Conservation (phyloP, 2,113 vertebrate genomes). For the Coryphaenoides rupestris region DNA sequence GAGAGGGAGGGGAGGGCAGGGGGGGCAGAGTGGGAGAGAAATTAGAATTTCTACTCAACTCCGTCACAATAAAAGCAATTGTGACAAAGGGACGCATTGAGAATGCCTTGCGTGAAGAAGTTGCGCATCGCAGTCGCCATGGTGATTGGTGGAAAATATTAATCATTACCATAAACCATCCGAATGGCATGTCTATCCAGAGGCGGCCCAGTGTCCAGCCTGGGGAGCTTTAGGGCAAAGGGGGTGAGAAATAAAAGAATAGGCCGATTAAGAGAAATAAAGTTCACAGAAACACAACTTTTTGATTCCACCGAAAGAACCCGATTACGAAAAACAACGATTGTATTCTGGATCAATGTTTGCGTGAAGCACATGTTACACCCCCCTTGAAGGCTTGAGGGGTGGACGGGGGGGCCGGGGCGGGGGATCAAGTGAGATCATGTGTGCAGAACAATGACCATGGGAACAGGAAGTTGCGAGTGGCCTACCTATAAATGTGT, state of each 20-base stretch:
- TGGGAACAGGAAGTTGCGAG: no score
- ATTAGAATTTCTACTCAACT: constrained; percentile 64
- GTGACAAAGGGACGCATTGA: constrained; percentile 64
- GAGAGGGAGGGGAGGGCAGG: no score
- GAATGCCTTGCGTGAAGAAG: constrained; percentile 33
- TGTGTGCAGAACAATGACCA: no score
- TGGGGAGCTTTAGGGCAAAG: background rate
- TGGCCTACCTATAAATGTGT: no score
- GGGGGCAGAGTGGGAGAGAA: constrained; percentile 61
- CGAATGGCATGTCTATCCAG: constrained; percentile 42
- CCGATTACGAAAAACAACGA: background rate
- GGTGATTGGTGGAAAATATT: constrained; percentile 59
- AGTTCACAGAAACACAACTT: constrained; percentile 5
- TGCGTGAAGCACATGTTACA: no score
- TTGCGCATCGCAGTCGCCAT: constrained; percentile 54
- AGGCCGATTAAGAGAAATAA: background rate
- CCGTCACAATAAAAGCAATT: constrained; percentile 54
- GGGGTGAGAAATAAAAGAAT: background rate
- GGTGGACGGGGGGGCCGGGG: no score
- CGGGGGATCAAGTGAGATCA: no score
- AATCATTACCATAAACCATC: constrained; percentile 52
- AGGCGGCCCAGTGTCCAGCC: constrained; percentile 13
- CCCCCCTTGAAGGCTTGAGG: no score
- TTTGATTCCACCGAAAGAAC: background rate
- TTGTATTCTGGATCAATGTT: background rate